Evolutionary conservation across 2,113 vertebrate genomes (phyloP).

Genomic region (Euleptes europaea): DNA sequence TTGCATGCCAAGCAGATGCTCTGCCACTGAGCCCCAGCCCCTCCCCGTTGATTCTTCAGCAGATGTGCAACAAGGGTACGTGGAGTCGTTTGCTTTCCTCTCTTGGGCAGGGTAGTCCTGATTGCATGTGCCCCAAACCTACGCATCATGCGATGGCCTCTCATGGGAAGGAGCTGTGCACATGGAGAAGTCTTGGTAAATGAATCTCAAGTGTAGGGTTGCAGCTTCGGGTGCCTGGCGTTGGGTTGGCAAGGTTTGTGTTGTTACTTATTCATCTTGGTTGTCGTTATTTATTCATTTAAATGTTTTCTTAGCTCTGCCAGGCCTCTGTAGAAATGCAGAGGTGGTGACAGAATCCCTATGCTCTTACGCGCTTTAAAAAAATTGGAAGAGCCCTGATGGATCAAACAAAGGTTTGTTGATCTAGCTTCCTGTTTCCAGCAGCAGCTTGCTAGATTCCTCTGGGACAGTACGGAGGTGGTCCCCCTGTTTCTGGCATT

Average conservation of each 20-base stretch:
- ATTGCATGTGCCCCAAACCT: neutral
- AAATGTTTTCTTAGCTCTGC: neutral
- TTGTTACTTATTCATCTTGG: neutral
- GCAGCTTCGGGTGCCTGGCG: neutral
- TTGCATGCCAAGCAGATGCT: too few relatives aligned
- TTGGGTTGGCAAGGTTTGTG: neutral
- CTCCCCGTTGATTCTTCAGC: too few relatives aligned
- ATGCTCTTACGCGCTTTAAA: too few relatives aligned
- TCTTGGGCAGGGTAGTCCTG: neutral
- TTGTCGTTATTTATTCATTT: slow-evolving; percentile 1
- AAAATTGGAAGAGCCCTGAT: too few relatives aligned
- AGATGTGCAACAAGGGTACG: too few relatives aligned
- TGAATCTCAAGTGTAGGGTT: neutral
- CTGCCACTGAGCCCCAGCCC: too few relatives aligned
- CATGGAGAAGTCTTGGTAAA: neutral
- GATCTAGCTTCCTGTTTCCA: too few relatives aligned
- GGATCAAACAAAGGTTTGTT: too few relatives aligned
- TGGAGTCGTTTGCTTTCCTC: neutral
- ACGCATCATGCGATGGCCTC: neutral
- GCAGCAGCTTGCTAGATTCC: too few relatives aligned
- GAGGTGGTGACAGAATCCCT: too few relatives aligned
- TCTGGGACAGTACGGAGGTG: too few relatives aligned
- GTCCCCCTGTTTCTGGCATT: too few relatives aligned
- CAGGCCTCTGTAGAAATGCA: neutral
- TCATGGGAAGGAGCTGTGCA: neutral